Evolutionary conservation across 2,888 invertebrate genomes (phyloP).

Genomic region (Itoplectis maculator): DNA sequence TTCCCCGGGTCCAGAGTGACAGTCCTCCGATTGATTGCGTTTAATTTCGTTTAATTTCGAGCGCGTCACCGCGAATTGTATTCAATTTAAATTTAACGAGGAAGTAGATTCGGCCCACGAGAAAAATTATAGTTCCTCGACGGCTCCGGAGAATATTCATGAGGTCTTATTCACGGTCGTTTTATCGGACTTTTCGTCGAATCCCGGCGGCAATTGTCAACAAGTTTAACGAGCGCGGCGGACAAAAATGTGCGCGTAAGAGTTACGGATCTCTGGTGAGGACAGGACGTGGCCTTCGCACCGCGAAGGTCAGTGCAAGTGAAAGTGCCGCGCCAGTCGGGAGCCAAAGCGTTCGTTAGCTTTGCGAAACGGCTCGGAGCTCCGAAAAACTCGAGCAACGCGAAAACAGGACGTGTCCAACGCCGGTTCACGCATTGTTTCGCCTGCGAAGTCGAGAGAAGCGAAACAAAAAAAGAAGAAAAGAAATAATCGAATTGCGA

Average conservation of each 20-base stretch:
- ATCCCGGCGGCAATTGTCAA: constrained; percentile 15
- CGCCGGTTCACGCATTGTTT: constrained; percentile 37
- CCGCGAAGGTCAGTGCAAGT: constrained; percentile 70
- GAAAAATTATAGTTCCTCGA: neutral
- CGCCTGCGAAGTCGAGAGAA: constrained; percentile 1
- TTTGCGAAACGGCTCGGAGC: constrained; percentile 37
- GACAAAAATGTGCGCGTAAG: constrained; percentile 30
- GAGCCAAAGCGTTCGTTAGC: constrained; percentile 12
- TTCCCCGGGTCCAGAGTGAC: neutral
- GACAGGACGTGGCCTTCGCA: constrained; percentile 64
- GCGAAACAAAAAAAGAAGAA: constrained; percentile 4
- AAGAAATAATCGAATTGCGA: neutral
- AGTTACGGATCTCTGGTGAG: constrained; percentile 53
- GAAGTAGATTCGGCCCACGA: neutral
- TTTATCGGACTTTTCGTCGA: neutral
- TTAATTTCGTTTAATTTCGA: constrained; percentile 11
- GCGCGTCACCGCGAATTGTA: neutral
- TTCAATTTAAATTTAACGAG: constrained; percentile 21
- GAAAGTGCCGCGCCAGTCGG: constrained; percentile 62
- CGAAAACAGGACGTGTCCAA: constrained; percentile 3
- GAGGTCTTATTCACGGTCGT: neutral
- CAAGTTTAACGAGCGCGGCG: constrained; percentile 40
- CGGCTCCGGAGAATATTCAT: neutral
- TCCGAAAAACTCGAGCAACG: constrained; percentile 17
- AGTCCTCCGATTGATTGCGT: neutral